phyloP scores from a whole-genome alignment of 1,140 invertebrate species.

The Heliothis virescens region DNA sequence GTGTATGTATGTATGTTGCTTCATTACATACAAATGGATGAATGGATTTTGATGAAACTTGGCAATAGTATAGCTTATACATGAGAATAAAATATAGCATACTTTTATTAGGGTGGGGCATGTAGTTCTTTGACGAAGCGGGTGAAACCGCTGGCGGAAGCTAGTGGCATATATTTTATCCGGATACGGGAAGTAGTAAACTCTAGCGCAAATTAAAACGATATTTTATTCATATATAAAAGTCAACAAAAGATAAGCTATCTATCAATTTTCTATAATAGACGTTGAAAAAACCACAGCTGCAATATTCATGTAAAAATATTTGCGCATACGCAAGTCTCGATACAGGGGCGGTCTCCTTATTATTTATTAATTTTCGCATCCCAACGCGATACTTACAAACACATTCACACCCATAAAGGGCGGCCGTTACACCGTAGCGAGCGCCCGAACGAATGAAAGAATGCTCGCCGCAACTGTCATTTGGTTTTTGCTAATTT shows the following conservation, averaged over 20 bases:
- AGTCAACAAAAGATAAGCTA: not conserved
- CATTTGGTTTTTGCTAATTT: not conserved
- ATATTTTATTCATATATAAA: too few relatives aligned
- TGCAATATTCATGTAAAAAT: conserved; percentile 5
- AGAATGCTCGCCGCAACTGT: not conserved
- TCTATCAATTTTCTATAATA: not conserved
- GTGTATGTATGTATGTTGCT: too few relatives aligned
- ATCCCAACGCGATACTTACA: conserved; percentile 57
- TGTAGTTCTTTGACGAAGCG: too few relatives aligned
- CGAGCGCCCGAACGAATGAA: not conserved
- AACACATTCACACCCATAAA: conserved; percentile 58
- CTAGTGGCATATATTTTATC: too few relatives aligned
- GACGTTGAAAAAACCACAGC: not conserved
- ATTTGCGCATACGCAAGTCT: not conserved
- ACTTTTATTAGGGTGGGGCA: too few relatives aligned
- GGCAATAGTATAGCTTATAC: too few relatives aligned
- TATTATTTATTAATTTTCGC: conserved; percentile 67
- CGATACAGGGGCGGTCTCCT: conserved; percentile 33
- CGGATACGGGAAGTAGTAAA: too few relatives aligned
- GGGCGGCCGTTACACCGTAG: conserved; percentile 47
- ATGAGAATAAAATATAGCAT: too few relatives aligned
- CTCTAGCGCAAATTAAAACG: too few relatives aligned
- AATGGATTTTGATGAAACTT: too few relatives aligned
- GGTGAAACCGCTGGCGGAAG: too few relatives aligned
- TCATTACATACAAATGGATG: too few relatives aligned